phyloP scores from a whole-genome alignment of 2,888 invertebrate genomes.

The Julus scanicus region DNA sequence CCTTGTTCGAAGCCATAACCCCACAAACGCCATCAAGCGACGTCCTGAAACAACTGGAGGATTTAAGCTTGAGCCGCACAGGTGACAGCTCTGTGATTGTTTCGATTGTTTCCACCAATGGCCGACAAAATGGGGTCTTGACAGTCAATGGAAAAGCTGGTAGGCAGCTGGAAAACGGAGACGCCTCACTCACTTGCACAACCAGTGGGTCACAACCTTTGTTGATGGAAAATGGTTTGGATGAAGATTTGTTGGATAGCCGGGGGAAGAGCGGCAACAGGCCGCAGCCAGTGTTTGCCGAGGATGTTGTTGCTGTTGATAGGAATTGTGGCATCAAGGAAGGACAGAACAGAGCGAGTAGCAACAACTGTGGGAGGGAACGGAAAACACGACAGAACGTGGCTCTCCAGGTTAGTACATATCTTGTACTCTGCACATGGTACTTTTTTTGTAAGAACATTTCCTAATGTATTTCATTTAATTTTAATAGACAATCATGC shows the following conservation, averaged over 20 bases:
- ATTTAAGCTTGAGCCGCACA: constrained; percentile 51
- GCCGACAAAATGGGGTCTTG: not conserved
- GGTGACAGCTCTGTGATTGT: not conserved
- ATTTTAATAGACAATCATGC: constrained; percentile 63
- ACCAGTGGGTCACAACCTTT: not conserved
- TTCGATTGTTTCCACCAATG: not conserved
- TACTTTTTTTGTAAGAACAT: not conserved
- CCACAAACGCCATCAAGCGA: constrained; percentile 57
- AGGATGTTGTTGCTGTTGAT: not conserved
- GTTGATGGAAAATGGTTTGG: not conserved
- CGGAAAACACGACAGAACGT: constrained; percentile 78
- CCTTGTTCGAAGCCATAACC: constrained; percentile 57
- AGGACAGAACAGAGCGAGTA: constrained; percentile 69
- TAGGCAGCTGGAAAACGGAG: constrained; percentile 10
- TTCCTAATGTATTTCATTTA: not conserved
- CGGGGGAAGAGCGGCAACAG: constrained; percentile 3
- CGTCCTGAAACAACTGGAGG: constrained; percentile 57
- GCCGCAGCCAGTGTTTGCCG: not conserved
- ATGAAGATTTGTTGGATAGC: not conserved
- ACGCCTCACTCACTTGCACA: not conserved
- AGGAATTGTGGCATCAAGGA: constrained; percentile 71
- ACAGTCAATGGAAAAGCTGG: not conserved
- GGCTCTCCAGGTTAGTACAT: constrained; percentile 74
- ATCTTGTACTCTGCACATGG: not conserved
- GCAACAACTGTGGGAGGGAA: constrained; percentile 61